Evolutionary conservation across 2,888 invertebrate genomes (phyloP).

Genomic region (Yponomeuta plumbellus): DNA sequence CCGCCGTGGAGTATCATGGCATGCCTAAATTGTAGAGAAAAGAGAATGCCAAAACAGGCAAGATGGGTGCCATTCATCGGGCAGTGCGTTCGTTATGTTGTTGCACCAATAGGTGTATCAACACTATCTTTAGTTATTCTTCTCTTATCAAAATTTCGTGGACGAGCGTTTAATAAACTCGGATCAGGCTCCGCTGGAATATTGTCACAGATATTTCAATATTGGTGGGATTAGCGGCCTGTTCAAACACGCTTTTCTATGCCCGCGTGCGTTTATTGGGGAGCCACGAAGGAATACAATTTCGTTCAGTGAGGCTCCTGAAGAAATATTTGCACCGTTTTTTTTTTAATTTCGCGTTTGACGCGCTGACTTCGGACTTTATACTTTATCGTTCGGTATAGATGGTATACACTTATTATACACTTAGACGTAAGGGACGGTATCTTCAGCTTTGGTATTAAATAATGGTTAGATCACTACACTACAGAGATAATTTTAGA

Average conservation of each 20-base stretch:
- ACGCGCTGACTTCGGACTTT: slow-evolving; percentile 23
- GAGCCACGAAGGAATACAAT: slow-evolving; percentile 45
- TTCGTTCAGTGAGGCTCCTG: slow-evolving; percentile 56
- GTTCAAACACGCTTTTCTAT: slow-evolving; percentile 66
- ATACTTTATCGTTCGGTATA: not conserved
- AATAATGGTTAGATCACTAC: no score
- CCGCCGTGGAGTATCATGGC: no score
- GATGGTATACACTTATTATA: not conserved
- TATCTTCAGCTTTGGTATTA: no score
- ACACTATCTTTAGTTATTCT: not conserved
- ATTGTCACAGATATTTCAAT: slow-evolving; percentile 76
- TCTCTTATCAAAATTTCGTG: not conserved
- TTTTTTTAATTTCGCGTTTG: slow-evolving; percentile 53
- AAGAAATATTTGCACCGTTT: slow-evolving; percentile 58
- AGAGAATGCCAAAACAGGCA: no score
- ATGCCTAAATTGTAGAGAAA: no score
- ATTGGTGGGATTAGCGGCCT: slow-evolving; percentile 73
- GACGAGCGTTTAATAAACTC: slow-evolving; percentile 68
- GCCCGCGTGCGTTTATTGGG: slow-evolving; percentile 56
- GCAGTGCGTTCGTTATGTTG: no score
- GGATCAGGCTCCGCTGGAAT: slow-evolving; percentile 66
- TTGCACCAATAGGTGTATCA: not conserved
- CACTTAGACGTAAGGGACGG: no score
- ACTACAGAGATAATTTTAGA: no score
- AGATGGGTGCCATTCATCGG: no score